Conservation (phyloP, 1,140 invertebrate genomes). For the Octopus bimaculoides region DNA sequence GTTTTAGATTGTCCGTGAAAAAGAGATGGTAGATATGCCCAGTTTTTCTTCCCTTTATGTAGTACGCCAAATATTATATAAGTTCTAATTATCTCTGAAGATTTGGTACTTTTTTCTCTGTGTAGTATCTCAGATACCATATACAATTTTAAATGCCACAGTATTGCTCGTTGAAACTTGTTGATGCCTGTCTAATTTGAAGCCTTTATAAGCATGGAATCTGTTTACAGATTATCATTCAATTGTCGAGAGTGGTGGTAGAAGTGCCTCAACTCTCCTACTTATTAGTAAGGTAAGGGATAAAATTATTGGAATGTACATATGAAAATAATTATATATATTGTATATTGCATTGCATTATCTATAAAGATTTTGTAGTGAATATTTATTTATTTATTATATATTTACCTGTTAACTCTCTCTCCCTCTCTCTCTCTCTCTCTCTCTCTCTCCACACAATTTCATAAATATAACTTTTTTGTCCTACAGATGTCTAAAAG, state of each 20-base stretch:
- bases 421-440: too few relatives aligned
- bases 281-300: not conserved
- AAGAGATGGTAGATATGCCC: too few relatives aligned
- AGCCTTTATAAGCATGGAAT: not conserved
- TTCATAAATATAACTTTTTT: not conserved
- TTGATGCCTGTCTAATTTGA: not conserved
- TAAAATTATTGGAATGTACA: not conserved
- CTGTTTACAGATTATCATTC: not conserved
- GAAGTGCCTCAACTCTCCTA: not conserved
- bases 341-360: not conserved
- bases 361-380: not conserved
- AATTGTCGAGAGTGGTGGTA: not conserved
- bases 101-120: too few relatives aligned
- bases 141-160: not conserved
- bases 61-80: too few relatives aligned
- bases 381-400: not conserved
- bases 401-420: not conserved
- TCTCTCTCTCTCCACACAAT: not conserved
- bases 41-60: too few relatives aligned
- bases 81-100: too few relatives aligned
- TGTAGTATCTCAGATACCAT: too few relatives aligned
- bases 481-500: not conserved
- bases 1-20: too few relatives aligned
- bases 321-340: not conserved
- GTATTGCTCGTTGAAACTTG: not conserved